phyloP scores from a whole-genome alignment of 2,888 invertebrate genomes.

The Pandemis cinnamomeana region DNA sequence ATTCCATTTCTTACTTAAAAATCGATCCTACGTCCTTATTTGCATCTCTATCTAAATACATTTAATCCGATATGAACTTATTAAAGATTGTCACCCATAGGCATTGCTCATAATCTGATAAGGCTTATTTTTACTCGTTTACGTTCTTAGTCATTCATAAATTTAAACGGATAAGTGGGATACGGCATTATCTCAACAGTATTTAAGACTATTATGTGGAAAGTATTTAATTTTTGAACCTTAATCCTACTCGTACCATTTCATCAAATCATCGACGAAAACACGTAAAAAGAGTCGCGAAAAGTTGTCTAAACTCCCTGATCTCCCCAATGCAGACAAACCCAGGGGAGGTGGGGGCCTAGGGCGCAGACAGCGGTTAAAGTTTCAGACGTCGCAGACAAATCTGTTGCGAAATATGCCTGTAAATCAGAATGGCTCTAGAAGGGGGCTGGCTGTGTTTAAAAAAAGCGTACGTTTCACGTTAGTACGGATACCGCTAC shows the following conservation, averaged over 20 bases:
- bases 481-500: neutral
- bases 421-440: constrained; percentile 51
- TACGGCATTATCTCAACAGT: neutral
- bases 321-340: constrained; percentile 26
- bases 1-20: neutral
- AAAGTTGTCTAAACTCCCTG: constrained; percentile 12
- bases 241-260: neutral
- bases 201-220: neutral
- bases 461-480: neutral
- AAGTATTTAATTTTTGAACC: neutral
- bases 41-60: constrained; percentile 31
- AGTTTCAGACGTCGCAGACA: constrained; percentile 64
- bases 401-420: constrained; percentile 55
- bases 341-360: constrained; percentile 18
- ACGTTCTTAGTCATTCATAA: constrained; percentile 30
- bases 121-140: constrained; percentile 17
- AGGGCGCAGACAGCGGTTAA: constrained; percentile 51
- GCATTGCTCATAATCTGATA: constrained; percentile 16
- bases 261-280: neutral
- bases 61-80: constrained; percentile 19
- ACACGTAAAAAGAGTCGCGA: constrained; percentile 16
- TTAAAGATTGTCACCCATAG: neutral
- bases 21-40: constrained; percentile 19
- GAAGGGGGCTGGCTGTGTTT: neutral
- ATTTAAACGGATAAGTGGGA: constrained; percentile 1